Conservation (phyloP, 2,797 vertebrate genomes). For the Catamblyrhynchus diadema region DNA sequence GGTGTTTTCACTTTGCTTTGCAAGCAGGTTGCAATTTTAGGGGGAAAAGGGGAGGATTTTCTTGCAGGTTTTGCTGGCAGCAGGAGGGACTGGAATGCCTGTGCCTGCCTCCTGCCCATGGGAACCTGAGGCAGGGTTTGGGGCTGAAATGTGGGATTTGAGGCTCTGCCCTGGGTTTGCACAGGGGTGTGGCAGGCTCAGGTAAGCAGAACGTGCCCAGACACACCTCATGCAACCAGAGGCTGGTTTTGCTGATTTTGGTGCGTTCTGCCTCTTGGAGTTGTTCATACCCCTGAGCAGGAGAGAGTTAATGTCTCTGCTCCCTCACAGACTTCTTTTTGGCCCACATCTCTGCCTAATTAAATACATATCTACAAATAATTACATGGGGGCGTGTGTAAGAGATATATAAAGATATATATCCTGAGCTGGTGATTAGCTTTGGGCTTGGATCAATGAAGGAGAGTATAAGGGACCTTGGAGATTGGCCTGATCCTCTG, state of each 20-base stretch:
- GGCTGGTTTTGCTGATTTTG: fast-evolving
- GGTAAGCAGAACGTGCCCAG: not conserved
- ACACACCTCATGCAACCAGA: not conserved
- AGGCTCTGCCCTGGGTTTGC: not conserved
- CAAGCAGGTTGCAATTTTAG: not conserved
- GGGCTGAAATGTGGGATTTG: slow-evolving; percentile 21
- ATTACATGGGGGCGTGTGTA: not conserved
- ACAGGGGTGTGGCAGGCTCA: not conserved
- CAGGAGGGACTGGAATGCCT: not conserved
- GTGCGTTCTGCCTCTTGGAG: not conserved
- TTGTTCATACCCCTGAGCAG: not conserved
- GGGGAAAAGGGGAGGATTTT: not conserved
- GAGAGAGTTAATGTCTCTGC: slow-evolving; percentile 6
- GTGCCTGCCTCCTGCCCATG: not conserved
- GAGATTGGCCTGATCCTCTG: fast-evolving
- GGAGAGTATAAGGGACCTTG: not conserved
- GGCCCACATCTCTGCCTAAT: slow-evolving; percentile 1
- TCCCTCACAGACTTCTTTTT: not conserved
- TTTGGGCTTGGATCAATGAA: not conserved
- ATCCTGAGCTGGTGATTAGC: not conserved
- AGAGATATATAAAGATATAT: not conserved
- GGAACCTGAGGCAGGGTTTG: not conserved
- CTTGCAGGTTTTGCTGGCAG: fast-evolving
- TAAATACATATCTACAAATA: slow-evolving; percentile 25
- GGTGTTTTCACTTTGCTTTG: not conserved